These are phyloP conservation scores for Podocnemis expansa DNA, from an alignment of 2,113 vertebrate genomes.

Conservation along the genomic window DNA sequence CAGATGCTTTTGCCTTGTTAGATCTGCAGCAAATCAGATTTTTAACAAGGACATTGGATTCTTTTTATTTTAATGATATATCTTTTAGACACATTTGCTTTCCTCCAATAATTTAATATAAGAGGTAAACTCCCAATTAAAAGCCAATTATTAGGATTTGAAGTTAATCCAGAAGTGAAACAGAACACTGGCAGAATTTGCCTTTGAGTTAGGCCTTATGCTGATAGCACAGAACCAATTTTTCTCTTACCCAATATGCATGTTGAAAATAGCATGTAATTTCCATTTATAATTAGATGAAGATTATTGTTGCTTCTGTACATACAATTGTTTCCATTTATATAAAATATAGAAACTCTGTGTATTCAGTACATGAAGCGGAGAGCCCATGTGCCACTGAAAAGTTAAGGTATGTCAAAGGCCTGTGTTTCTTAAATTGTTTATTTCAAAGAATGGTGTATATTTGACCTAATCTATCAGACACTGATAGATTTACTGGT, in stretches of 20 bases:
- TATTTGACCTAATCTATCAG: background rate
- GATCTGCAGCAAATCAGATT: background rate
- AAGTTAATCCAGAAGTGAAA: conserved; percentile 58
- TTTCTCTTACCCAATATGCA: conserved; percentile 4
- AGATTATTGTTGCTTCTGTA: conserved; percentile 60
- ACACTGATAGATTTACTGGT: background rate
- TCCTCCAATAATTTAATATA: conserved; percentile 66
- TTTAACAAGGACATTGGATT: background rate
- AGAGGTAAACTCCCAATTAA: conserved; percentile 72
- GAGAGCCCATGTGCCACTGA: conserved; percentile 18
- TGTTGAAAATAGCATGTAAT: conserved; percentile 44
- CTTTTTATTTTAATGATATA: conserved; percentile 50
- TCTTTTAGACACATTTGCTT: conserved; percentile 49
- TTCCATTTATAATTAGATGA: conserved; percentile 42
- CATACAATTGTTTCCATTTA: conserved; percentile 53
- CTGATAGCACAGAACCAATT: background rate
- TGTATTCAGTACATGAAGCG: background rate
- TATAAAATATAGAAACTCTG: conserved; percentile 6
- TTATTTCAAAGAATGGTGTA: conserved; percentile 1
- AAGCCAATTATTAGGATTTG: conserved; percentile 74
- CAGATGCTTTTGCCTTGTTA: background rate
- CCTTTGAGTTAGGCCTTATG: background rate
- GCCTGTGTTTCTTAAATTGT: conserved; percentile 25
- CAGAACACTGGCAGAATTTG: conserved; percentile 55
- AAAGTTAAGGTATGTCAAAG: conserved; percentile 32